Evolutionary conservation across 2,888 invertebrate species (phyloP).

Genomic region (Hirtodrosophila histrioides): DNA sequence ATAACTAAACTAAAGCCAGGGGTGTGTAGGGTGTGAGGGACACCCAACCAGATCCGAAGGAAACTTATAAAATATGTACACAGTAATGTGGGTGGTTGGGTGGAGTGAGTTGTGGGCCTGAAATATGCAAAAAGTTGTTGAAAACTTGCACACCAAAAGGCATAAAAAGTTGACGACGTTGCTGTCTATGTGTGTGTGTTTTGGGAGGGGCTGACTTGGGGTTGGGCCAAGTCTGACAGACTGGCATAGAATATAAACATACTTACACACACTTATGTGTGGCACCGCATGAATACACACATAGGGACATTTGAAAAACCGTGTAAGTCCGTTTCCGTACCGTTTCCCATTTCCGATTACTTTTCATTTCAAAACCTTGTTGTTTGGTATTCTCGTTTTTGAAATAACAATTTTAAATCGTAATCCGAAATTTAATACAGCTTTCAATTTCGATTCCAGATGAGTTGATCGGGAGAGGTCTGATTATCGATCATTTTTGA

Average conservation of each 20-base stretch:
- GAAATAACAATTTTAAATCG: too few species aligned
- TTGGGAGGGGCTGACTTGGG: conserved; percentile 15
- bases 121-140: conserved; percentile 73
- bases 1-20: conserved; percentile 63
- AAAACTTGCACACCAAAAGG: conserved; percentile 58
- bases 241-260: conserved; percentile 17
- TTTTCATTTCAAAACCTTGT: too few species aligned
- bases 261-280: conserved; percentile 12
- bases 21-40: background rate
- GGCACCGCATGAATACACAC: conserved; percentile 16
- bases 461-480: too few species aligned
- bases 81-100: conserved; percentile 56
- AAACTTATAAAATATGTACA: conserved; percentile 66
- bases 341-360: too few species aligned
- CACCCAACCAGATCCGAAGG: conserved; percentile 26
- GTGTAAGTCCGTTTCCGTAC: background rate
- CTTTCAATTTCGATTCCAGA: too few species aligned
- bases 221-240: conserved; percentile 30
- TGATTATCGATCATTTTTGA: too few species aligned
- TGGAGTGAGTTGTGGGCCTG: conserved; percentile 29
- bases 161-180: conserved; percentile 55
- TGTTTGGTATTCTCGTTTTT: too few species aligned
- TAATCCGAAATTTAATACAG: too few species aligned
- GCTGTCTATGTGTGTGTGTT: conserved; percentile 8
- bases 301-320: conserved; percentile 1